Evolutionary conservation across 2,888 invertebrate species (phyloP).

Genomic region (Euzophera pinguis): DNA sequence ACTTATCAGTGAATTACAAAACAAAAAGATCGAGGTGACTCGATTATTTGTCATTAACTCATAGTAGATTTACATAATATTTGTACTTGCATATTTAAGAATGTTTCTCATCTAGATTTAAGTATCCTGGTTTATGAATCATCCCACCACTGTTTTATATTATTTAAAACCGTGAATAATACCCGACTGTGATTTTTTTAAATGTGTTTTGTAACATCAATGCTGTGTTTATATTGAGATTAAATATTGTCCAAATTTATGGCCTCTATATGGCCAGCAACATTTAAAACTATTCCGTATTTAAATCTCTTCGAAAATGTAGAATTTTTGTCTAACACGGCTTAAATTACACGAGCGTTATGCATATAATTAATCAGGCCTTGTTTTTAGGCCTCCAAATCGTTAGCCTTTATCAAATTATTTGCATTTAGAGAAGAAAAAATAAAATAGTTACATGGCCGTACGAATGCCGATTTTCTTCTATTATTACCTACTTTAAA

Average conservation of each 20-base stretch:
- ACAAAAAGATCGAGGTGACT: too few relatives aligned
- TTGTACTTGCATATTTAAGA: conserved; percentile 3
- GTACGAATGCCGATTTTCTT: not conserved
- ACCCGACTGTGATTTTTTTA: conserved; percentile 8
- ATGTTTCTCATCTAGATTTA: conserved; percentile 1
- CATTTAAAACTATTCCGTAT: not conserved
- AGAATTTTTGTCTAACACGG: not conserved
- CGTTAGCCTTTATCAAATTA: not conserved
- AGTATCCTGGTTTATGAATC: not conserved
- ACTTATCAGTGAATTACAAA: too few relatives aligned
- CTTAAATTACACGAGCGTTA: not conserved
- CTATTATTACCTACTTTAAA: not conserved
- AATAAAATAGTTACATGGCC: not conserved
- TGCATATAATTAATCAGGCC: not conserved
- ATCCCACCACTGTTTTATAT: conserved; percentile 7
- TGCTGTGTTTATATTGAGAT: not conserved
- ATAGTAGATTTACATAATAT: not conserved
- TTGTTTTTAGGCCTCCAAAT: conserved; percentile 1
- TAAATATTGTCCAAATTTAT: not conserved
- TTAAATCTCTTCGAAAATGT: not conserved
- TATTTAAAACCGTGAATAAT: conserved; percentile 6
- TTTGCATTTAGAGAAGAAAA: conserved; percentile 9
- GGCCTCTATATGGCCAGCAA: not conserved
- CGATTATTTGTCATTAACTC: not conserved
- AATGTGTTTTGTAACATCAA: not conserved